Conservation (phyloP, 2,888 invertebrate genomes). For the Mythimna impura region DNA sequence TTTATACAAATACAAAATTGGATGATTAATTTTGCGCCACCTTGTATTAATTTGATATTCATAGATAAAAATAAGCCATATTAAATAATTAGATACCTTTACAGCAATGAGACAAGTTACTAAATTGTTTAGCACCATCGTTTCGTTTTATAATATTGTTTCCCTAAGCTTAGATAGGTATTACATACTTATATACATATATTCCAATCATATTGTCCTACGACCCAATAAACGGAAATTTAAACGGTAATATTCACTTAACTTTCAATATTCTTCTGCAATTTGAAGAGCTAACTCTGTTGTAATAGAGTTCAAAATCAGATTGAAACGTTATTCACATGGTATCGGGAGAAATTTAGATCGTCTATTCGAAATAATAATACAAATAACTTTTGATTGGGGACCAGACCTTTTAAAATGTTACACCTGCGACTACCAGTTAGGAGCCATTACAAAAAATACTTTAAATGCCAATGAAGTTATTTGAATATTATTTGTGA, state of each 20-base stretch:
- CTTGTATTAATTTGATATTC: neutral
- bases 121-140: neutral
- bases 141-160: neutral
- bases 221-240: neutral
- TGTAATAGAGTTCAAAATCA: constrained; percentile 9
- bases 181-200: no score
- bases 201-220: neutral
- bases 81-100: neutral
- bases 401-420: constrained; percentile 19
- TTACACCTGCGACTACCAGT: constrained; percentile 10
- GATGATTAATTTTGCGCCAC: no score
- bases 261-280: neutral
- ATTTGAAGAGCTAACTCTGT: neutral
- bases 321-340: neutral
- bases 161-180: no score
- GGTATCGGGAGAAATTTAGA: neutral
- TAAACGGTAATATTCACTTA: neutral
- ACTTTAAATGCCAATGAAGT: neutral
- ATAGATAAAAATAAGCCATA: neutral
- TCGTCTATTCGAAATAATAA: neutral
- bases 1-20: no score
- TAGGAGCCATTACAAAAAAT: constrained; percentile 4
- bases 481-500: neutral
- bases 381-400: constrained; percentile 17
- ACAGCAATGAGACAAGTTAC: no score